Evolutionary conservation across 2,113 vertebrate species (phyloP).

Genomic region (Ictalurus furcatus): DNA sequence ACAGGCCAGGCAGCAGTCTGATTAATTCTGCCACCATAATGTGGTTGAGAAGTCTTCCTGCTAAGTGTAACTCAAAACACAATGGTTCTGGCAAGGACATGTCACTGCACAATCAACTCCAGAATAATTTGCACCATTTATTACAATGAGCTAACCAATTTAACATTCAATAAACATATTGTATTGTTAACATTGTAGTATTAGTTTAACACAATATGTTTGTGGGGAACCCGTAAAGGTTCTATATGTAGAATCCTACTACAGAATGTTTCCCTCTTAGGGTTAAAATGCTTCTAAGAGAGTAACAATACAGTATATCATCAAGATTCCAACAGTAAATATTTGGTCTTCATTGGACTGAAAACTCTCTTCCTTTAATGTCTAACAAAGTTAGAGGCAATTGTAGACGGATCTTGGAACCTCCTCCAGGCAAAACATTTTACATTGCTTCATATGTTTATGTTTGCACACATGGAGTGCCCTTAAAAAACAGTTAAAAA

Average conservation of each 20-base stretch:
- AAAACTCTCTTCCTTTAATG: background rate
- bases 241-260: background rate
- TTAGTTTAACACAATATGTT: background rate
- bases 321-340: background rate
- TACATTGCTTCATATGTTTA: background rate
- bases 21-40: constrained; percentile 43
- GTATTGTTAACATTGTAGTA: background rate
- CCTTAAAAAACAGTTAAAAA: too few species aligned
- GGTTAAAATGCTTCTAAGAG: background rate
- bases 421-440: background rate
- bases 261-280: background rate
- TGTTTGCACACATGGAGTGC: background rate
- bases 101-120: background rate
- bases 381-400: background rate
- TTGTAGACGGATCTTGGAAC: background rate
- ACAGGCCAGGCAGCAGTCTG: constrained; percentile 40
- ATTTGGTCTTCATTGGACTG: background rate
- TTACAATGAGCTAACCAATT: background rate
- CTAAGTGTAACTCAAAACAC: constrained; percentile 19
- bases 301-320: background rate
- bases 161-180: background rate
- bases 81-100: background rate
- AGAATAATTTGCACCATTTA: background rate
- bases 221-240: background rate
- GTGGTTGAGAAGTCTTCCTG: constrained; percentile 38